Evolutionary conservation across 2,888 invertebrate genomes (phyloP), one percentile per base, ranked within the genome.

Genomic region (Pandemis cinnamomeana): DNA sequence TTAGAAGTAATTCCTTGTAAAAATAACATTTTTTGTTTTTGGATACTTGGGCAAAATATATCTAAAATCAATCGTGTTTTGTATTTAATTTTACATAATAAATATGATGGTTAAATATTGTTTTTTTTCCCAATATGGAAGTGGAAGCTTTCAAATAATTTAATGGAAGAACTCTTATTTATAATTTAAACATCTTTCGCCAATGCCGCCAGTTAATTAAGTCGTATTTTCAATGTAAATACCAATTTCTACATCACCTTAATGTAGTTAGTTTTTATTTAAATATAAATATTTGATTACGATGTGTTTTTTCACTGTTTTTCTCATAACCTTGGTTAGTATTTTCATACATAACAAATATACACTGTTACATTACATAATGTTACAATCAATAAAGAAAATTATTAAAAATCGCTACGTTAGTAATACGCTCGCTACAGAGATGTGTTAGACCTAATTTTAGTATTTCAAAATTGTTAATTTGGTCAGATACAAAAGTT

Each of bases 401-500:
- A 71, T 53, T 62, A 71, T 61, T 71, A 7, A 62, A 62, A 48
- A 71, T 42, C 55, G 48, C 71, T 71, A 71, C 55, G 5, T 75
- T 71, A 67, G 46, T 66, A 7, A 36, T 70, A 53, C 36, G 20
- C n/a, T 48, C 20, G 44, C 68, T 68, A 68, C 58, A 27, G 41
- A 68, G 36, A 44, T 63, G 44, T 7, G 55, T 60, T 20, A 7
- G 42, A 58, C 68, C 68, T 68, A 68, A 11, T 61, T 60, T 11
- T 15, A 15, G 41, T 58, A 58, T 5, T 58, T 58, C 58, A 46
- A 76, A 77, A 78, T 76, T 67, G 74, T 78, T 72, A 74, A 72
- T 73, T 79, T 81, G 81, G 79, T 80, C 78, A 78, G 79, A 78
- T 81, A 81, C 74, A 81, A 81, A 80, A 79, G 66, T 75, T 73